Evolutionary conservation across 1,140 invertebrate species (phyloP).

Genomic region (Pseudomyrmex flavicornis): DNA sequence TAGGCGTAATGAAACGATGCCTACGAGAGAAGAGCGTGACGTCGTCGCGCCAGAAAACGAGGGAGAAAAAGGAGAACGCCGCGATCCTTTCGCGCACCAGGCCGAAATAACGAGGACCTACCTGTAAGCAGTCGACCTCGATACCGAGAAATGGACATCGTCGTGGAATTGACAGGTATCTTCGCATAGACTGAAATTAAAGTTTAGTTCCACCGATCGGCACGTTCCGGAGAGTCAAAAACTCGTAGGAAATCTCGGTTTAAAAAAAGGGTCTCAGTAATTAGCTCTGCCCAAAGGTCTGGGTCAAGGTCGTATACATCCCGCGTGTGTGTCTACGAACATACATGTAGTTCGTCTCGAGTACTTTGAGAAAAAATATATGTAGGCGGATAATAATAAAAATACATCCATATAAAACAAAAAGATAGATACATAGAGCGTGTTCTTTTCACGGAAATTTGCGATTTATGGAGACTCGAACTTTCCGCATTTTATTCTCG

Average conservation of each 20-base stretch:
- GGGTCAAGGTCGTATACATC: conserved; percentile 41
- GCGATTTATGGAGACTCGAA: conserved; percentile 5
- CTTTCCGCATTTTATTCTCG: not conserved
- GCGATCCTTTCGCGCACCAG: conserved; percentile 9
- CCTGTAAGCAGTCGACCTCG: conserved; percentile 26
- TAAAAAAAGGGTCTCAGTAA: conserved; percentile 30
- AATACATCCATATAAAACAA: not conserved
- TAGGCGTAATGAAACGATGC: conserved; percentile 56
- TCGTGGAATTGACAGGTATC: conserved; percentile 54
- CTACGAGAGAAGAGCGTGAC: conserved; percentile 44
- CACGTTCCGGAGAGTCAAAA: conserved; percentile 24
- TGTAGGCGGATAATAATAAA: conserved; percentile 5
- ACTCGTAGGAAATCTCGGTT: conserved; percentile 26
- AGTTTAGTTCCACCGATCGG: conserved; percentile 33
- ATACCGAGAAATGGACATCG: conserved; percentile 57
- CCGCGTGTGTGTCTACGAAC: not conserved
- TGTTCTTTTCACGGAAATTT: not conserved
- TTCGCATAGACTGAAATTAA: conserved; percentile 18
- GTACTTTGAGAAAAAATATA: conserved; percentile 6
- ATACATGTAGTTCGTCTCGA: not conserved
- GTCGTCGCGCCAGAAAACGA: not conserved
- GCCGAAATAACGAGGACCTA: conserved; percentile 51
- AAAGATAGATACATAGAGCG: no score
- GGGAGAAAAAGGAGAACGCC: not conserved
- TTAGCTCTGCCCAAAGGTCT: conserved; percentile 44